A percentile compares a stretch with the other conserved stretches of the same genome.
These are phyloP conservation scores for Brotula barbata DNA, from an alignment of 2,797 vertebrate genomes.

Conservation along the genomic window DNA sequence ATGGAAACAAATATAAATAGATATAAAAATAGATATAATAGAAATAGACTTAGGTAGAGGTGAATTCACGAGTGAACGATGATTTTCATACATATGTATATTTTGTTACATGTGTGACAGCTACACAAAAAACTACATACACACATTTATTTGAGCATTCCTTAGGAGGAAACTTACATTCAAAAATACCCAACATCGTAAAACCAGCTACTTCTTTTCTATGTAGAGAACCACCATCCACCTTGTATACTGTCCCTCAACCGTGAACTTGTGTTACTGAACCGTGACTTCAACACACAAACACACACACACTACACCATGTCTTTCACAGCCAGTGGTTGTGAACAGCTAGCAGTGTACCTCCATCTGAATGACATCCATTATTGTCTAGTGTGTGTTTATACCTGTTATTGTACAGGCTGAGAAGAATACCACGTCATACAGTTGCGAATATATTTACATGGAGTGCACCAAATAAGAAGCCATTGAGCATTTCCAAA, in stretches of 20 bases:
- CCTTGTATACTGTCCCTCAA: constrained; percentile 20
- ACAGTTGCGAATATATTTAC: background rate
- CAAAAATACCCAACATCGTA: constrained; percentile 32
- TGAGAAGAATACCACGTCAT: constrained; percentile 30
- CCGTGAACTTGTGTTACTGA: constrained; percentile 55
- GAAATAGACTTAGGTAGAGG: too few relatives aligned
- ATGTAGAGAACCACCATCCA: constrained; percentile 46
- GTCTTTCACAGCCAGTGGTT: constrained; percentile 68
- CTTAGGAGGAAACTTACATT: constrained; percentile 47
- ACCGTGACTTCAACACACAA: constrained; percentile 49
- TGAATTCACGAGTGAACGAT: too few relatives aligned
- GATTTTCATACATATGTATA: background rate
- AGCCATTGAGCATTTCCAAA: background rate
- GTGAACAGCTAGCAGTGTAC: constrained; percentile 52
- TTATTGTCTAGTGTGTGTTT: constrained; percentile 44
- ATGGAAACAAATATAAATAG: too few relatives aligned
- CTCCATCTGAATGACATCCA: constrained; percentile 40
- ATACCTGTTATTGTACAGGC: constrained; percentile 19
- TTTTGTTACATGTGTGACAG: too few relatives aligned
- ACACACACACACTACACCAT: constrained; percentile 46
- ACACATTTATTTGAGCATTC: constrained; percentile 51
- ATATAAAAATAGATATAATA: too few relatives aligned
- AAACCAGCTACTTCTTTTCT: constrained; percentile 36
- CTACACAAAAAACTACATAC: background rate
- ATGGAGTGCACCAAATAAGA: background rate